phyloP scores from a whole-genome alignment of 2,113 vertebrate genomes.

The Condylura cristata region DNA sequence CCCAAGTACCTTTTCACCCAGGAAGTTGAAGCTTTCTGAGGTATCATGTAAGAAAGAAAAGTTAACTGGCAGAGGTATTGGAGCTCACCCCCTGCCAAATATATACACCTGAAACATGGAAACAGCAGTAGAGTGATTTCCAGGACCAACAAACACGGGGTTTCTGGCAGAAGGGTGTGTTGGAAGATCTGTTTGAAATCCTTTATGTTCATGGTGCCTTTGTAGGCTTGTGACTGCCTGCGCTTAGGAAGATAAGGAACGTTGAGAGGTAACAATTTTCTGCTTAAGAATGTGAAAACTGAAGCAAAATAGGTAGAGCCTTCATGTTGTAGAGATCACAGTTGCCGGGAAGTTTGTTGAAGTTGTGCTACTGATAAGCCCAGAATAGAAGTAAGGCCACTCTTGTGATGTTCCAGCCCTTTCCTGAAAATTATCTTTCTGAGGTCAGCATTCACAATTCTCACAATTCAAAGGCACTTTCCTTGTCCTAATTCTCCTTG shows the following conservation, averaged over 20 bases:
- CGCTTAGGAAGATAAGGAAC: conserved; percentile 65
- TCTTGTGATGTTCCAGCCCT: not conserved
- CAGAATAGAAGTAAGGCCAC: conserved; percentile 50
- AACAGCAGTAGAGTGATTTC: not conserved
- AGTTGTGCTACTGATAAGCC: conserved; percentile 41
- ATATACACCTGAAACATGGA: not conserved
- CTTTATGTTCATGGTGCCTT: not conserved
- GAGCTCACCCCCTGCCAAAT: conserved; percentile 2
- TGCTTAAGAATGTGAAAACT: conserved; percentile 59
- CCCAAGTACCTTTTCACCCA: not conserved
- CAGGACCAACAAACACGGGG: fast-evolving
- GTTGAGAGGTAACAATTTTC: conserved; percentile 58
- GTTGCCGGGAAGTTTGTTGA: conserved; percentile 9
- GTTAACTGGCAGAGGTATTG: not conserved
- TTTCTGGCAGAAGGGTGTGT: not conserved
- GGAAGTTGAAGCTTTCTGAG: not conserved
- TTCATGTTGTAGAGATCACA: not conserved
- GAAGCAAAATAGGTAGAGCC: conserved; percentile 4
- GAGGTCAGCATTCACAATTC: not conserved
- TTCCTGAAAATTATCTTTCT: conserved; percentile 35
- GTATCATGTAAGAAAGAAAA: conserved; percentile 50
- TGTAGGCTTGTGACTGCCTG: conserved; percentile 47
- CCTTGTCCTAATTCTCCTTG: not conserved
- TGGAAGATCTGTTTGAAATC: not conserved
- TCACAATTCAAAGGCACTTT: not conserved